Evolutionary conservation across 2,797 vertebrate genomes (phyloP).

Genomic region (Allobates femoralis): DNA sequence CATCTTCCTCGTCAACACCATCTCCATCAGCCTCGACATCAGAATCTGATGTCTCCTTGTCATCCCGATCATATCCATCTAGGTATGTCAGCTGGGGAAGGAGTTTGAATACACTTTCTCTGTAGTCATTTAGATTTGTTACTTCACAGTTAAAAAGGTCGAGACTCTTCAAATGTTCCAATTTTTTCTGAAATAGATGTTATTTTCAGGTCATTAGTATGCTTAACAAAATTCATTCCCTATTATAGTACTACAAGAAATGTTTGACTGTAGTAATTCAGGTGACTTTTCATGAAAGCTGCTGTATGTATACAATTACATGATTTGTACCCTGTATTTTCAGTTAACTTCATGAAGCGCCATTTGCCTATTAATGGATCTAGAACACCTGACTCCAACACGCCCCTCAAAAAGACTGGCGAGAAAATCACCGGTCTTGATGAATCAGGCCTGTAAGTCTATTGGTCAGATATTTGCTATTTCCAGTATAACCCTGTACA

Average conservation of each 20-base stretch:
- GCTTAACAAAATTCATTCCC: neutral
- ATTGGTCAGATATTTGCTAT: too few relatives aligned
- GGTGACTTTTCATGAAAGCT: too few relatives aligned
- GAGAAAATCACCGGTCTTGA: too few relatives aligned
- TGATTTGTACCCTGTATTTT: neutral
- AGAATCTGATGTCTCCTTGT: conserved; percentile 88
- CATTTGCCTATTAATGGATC: too few relatives aligned
- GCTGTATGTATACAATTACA: too few relatives aligned
- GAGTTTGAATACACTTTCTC: conserved; percentile 91
- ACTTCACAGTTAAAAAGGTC: conserved; percentile 96
- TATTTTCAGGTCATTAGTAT: neutral
- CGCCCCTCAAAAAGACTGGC: too few relatives aligned
- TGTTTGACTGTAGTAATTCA: too few relatives aligned
- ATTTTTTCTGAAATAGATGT: conserved; percentile 83
- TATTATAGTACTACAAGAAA: neutral
- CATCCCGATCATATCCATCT: conserved; percentile 88
- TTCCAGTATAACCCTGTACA: too few relatives aligned
- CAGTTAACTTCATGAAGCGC: too few relatives aligned
- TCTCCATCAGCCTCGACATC: conserved; percentile 88
- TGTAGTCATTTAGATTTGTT: conserved; percentile 90
- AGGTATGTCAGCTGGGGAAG: conserved; percentile 91
- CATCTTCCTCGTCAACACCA: conserved; percentile 80
- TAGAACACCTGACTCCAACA: too few relatives aligned
- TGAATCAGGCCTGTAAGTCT: too few relatives aligned
- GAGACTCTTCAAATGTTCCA: conserved; percentile 90